phyloP scores from a whole-genome alignment of 37 sponge, comb jelly and placozoan species.

The Chondrosia reniformis region DNA sequence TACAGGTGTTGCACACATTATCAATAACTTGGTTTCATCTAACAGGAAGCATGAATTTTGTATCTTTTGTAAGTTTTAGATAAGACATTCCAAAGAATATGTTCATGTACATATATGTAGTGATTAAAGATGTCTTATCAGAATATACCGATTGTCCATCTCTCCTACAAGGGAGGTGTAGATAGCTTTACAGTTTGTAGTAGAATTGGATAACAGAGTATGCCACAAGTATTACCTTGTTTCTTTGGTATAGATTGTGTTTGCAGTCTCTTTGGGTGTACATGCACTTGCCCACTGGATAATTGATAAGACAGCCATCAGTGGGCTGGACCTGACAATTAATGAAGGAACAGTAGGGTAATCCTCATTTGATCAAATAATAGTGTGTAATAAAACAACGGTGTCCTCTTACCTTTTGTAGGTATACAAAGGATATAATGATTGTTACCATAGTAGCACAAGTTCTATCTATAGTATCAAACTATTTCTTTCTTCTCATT shows the following conservation, averaged over 20 bases:
- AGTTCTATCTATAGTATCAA: conserved; percentile 40
- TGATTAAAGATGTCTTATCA: too few species aligned
- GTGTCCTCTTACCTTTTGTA: background rate
- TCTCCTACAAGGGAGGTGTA: too few species aligned
- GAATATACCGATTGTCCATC: too few species aligned
- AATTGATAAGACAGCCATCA: background rate
- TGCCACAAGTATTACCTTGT: background rate
- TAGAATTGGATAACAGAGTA: background rate
- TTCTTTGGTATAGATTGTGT: background rate
- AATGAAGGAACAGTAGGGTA: conserved; percentile 21
- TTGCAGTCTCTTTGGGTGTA: background rate
- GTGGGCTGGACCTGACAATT: conserved; percentile 15
- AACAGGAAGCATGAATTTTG: too few species aligned
- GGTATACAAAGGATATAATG: conserved; percentile 64
- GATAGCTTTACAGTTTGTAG: conserved; percentile 15
- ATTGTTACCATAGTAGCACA: conserved; percentile 55
- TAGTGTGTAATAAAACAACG: background rate
- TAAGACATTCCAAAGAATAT: too few species aligned
- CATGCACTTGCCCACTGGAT: background rate
- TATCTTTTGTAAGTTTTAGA: too few species aligned
- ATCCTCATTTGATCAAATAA: background rate
- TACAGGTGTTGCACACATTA: conserved; percentile 31
- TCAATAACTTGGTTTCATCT: too few species aligned
- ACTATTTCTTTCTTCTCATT: conserved; percentile 60
- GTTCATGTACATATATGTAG: too few species aligned